Percentiles rank a stretch among this genome's conserved stretches.
Conservation (phyloP, 2,888 invertebrate genomes). For the Eupithecia abbreviata region DNA sequence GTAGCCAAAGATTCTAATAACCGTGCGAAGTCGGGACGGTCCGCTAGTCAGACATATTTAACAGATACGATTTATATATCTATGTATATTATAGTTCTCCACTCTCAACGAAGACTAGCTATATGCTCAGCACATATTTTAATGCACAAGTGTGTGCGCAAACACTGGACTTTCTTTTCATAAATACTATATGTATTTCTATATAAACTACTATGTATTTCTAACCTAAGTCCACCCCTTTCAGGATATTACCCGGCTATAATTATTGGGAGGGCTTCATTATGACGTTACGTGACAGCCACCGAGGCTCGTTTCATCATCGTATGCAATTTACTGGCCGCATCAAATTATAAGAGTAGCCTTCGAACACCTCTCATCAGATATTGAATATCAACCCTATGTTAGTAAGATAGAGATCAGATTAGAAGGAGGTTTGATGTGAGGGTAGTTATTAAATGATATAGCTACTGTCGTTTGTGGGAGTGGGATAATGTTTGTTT, state of each 20-base stretch:
- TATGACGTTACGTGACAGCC: conserved; percentile 76
- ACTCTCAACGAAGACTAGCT: not conserved
- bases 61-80: no score
- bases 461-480: conserved; percentile 50
- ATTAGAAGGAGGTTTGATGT: conserved; percentile 6
- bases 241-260: conserved; percentile 65
- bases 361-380: conserved; percentile 45
- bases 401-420: conserved; percentile 46
- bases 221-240: conserved; percentile 47
- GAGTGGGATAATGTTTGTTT: conserved; percentile 8
- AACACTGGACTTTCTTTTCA: not conserved
- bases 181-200: no score
- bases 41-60: no score
- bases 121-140: not conserved
- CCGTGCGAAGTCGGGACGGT: no score
- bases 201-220: not conserved
- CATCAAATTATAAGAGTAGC: conserved; percentile 61
- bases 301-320: conserved; percentile 59
- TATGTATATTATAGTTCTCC: not conserved
- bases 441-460: conserved; percentile 43
- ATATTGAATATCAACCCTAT: conserved; percentile 39
- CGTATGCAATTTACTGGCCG: conserved; percentile 64
- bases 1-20: no score
- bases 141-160: not conserved
- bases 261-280: conserved; percentile 76